Evolutionary conservation across 37 sponge, comb jelly and placozoan genomes (phyloP).

Genomic region (Diacarnus erythraeanus): DNA sequence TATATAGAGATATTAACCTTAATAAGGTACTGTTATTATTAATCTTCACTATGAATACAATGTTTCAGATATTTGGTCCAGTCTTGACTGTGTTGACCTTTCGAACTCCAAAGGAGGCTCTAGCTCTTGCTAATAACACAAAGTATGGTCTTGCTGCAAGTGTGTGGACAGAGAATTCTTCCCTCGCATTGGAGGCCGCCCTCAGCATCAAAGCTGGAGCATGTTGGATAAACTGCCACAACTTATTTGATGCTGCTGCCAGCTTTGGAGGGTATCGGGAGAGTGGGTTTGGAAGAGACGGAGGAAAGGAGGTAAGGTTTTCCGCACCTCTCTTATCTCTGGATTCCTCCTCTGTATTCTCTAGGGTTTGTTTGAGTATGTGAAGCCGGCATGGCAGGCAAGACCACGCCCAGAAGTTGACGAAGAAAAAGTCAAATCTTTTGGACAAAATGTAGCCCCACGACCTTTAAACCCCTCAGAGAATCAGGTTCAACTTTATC

Average conservation of each 20-base stretch:
- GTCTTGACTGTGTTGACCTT: slow-evolving; percentile 90
- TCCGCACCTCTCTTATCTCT: not conserved
- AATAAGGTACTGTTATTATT: too few species aligned
- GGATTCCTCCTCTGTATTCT: not conserved
- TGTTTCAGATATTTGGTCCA: slow-evolving; percentile 88
- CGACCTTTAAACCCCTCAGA: slow-evolving; percentile 91
- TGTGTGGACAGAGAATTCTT: slow-evolving; percentile 93
- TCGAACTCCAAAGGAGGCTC: slow-evolving; percentile 95
- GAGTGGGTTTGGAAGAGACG: slow-evolving; percentile 94
- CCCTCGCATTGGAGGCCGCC: slow-evolving; percentile 82
- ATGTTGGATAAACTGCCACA: slow-evolving; percentile 93
- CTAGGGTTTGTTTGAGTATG: slow-evolving; percentile 90
- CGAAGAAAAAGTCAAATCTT: slow-evolving; percentile 63
- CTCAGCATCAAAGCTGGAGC: slow-evolving; percentile 75
- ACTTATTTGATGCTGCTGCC: slow-evolving; percentile 93
- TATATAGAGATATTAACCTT: too few species aligned
- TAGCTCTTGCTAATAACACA: slow-evolving; percentile 95
- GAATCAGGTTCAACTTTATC: slow-evolving; percentile 63
- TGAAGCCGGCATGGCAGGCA: slow-evolving; percentile 82
- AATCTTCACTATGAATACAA: too few species aligned
- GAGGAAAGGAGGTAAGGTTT: slow-evolving; percentile 85
- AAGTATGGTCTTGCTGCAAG: slow-evolving; percentile 75
- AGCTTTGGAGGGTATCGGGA: slow-evolving; percentile 95
- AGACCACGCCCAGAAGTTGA: slow-evolving; percentile 55
- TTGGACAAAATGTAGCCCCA: slow-evolving; percentile 79